phyloP scores from a whole-genome alignment of 64 coral and sea anemone species.

The Pocillopora verrucosa region DNA sequence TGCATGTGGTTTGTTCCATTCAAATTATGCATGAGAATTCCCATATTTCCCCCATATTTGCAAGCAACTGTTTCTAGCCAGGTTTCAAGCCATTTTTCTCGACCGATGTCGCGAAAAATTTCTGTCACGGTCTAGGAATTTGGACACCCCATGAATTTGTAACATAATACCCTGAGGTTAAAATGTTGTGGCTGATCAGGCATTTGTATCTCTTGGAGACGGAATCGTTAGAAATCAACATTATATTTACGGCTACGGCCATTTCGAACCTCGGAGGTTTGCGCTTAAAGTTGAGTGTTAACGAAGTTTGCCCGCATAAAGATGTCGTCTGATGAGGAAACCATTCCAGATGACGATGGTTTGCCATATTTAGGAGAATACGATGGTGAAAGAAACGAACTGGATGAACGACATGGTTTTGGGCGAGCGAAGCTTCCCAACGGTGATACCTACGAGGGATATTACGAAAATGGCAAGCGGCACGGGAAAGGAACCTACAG shows the following conservation, averaged over 20 bases:
- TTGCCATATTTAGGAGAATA: slow-evolving; percentile 62
- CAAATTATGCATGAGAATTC: too few relatives aligned
- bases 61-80: too few relatives aligned
- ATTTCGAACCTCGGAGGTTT: neutral
- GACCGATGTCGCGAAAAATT: neutral
- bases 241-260: neutral
- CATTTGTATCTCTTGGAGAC: slow-evolving; percentile 24
- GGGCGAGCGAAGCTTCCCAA: slow-evolving; percentile 39
- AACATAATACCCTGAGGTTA: slow-evolving; percentile 18
- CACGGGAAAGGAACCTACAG: slow-evolving; percentile 52
- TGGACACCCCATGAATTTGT: neutral
- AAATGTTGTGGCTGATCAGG: neutral
- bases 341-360: slow-evolving; percentile 47
- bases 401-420: slow-evolving; percentile 48
- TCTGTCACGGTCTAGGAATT: neutral
- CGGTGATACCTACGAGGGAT: slow-evolving; percentile 57
- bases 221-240: slow-evolving; percentile 25
- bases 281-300: neutral
- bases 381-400: slow-evolving; percentile 57
- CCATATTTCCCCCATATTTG: too few relatives aligned
- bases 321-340: slow-evolving; percentile 60
- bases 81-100: too few relatives aligned
- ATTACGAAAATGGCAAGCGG: slow-evolving; percentile 56
- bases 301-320: neutral
- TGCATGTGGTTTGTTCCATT: too few relatives aligned